Percentiles rank a stretch among this genome's conserved stretches.
phyloP scores from a whole-genome alignment of 2,113 vertebrate genomes.

The Myanophis thanlyinensis region DNA sequence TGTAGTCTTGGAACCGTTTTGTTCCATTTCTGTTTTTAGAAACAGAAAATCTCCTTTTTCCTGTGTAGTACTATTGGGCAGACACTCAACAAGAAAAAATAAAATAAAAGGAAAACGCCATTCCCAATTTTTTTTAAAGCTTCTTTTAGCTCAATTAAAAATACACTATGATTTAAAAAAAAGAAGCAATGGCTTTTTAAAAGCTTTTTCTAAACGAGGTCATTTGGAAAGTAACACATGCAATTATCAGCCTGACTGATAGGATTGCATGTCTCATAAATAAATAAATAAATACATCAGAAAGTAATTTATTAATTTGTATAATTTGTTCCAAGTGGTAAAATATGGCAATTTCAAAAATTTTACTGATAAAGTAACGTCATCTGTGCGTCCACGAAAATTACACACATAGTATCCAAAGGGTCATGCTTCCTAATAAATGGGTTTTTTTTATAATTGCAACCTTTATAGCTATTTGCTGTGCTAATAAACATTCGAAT shows the following conservation, averaged over 20 bases:
- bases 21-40: conserved; percentile 26
- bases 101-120: conserved; percentile 56
- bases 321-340: neutral
- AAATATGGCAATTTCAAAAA: neutral
- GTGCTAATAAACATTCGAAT: no score
- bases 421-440: neutral
- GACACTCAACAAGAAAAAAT: conserved; percentile 63
- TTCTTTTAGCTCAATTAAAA: conserved; percentile 70
- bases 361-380: neutral
- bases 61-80: conserved; percentile 58
- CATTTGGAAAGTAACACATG: conserved; percentile 42
- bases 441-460: neutral
- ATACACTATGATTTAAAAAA: conserved; percentile 23
- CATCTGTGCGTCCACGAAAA: neutral
- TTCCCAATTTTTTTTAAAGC: conserved; percentile 63
- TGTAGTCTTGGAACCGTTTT: neutral
- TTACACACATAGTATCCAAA: neutral
- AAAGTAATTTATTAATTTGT: neutral
- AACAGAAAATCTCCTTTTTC: conserved; percentile 41
- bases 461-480: neutral
- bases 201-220: conserved; percentile 31
- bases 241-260: conserved; percentile 37
- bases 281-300: neutral
- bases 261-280: neutral
- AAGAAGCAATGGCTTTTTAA: conserved; percentile 48